phyloP scores from a whole-genome alignment of 2,113 vertebrate genomes.

The Monarcha castaneiventris region DNA sequence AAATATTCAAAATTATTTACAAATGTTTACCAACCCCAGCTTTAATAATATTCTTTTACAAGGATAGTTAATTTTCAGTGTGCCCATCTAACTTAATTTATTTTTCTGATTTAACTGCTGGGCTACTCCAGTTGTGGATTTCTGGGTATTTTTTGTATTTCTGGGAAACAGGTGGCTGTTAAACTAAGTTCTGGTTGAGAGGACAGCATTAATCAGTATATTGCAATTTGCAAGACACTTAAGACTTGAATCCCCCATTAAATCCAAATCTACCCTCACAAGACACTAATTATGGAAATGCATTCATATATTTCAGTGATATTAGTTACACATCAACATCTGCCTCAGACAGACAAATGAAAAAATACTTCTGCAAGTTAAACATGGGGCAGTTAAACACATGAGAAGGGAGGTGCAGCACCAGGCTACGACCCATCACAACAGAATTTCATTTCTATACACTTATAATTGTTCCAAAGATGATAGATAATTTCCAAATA shows the following conservation, averaged over 20 bases:
- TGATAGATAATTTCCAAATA: neutral
- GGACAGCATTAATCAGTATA: constrained; percentile 27
- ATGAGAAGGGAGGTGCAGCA: neutral
- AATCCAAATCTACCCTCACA: constrained; percentile 14
- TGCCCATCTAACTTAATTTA: neutral
- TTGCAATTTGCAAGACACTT: constrained; percentile 32
- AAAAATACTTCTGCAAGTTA: neutral
- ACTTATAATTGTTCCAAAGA: neutral
- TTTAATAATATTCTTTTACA: neutral
- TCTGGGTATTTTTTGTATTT: constrained; percentile 35
- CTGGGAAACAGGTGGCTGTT: constrained; percentile 1
- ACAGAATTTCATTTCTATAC: neutral
- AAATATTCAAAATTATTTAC: neutral
- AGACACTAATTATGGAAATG: constrained; percentile 45
- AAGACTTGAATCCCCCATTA: neutral
- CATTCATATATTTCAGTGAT: constrained; percentile 22
- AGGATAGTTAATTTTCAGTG: neutral
- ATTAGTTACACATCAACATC: constrained; percentile 19
- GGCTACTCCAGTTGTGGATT: neutral
- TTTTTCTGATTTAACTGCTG: neutral
- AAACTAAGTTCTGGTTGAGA: constrained; percentile 16
- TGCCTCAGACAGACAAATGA: neutral
- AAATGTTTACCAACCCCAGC: neutral
- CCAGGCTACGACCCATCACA: neutral
- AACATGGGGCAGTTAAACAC: neutral